These are phyloP conservation scores for Tachypleus tridentatus DNA, from an alignment of 1,140 invertebrate genomes.

Conservation along the genomic window DNA sequence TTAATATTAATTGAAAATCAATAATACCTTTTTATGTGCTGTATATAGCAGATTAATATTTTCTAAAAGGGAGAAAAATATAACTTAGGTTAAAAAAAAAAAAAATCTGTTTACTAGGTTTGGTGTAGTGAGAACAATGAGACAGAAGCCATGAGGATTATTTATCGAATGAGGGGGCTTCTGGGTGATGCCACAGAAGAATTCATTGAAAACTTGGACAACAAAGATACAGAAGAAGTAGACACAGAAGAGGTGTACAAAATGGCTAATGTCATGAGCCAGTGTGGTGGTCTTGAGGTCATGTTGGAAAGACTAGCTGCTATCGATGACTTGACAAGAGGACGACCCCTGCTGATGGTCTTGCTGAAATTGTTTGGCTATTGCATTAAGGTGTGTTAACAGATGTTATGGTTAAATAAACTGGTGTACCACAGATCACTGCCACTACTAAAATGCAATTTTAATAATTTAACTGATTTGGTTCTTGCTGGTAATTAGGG, in stretches of 20 bases:
- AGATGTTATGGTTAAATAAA: too few relatives aligned
- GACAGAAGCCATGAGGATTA: constrained; percentile 86
- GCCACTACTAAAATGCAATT: too few relatives aligned
- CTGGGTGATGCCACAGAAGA: constrained; percentile 96
- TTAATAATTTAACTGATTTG: too few relatives aligned
- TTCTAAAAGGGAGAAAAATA: too few relatives aligned
- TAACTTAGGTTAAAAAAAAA: too few relatives aligned
- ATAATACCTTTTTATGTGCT: too few relatives aligned
- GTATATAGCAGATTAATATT: too few relatives aligned
- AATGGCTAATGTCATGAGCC: constrained; percentile 58
- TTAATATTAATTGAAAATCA: too few relatives aligned
- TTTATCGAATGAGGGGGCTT: constrained; percentile 95
- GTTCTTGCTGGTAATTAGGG: too few relatives aligned
- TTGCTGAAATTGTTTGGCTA: constrained; percentile 70
- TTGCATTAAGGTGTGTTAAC: constrained; percentile 52
- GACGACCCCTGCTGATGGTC: constrained; percentile 66
- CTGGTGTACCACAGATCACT: too few relatives aligned
- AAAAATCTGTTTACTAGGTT: constrained; percentile 28
- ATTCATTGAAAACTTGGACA: constrained; percentile 87
- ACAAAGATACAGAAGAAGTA: constrained; percentile 75
- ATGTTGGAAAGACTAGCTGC: constrained; percentile 47
- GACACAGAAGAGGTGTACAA: constrained; percentile 90
- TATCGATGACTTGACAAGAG: constrained; percentile 55
- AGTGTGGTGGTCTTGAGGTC: constrained; percentile 75
- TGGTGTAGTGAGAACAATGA: constrained; percentile 38